Evolutionary conservation across 2,113 vertebrate species (phyloP).

Genomic region (Heterochromis multidens): DNA sequence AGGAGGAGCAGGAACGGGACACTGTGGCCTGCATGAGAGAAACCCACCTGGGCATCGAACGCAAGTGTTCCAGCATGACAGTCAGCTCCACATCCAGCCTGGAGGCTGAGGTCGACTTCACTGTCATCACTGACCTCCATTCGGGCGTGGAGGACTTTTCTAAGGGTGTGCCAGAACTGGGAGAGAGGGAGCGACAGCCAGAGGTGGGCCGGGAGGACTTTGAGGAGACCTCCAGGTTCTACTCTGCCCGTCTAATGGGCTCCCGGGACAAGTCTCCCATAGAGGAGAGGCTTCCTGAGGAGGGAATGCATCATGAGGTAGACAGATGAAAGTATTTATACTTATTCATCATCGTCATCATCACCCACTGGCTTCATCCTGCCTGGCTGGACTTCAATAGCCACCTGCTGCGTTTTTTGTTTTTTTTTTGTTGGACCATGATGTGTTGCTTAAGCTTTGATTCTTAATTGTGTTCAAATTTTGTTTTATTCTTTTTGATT

Average conservation of each 20-base stretch:
- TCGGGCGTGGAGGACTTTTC: conserved; percentile 85
- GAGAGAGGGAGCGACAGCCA: conserved; percentile 69
- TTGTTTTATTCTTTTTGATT: neutral
- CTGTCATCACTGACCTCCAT: conserved; percentile 87
- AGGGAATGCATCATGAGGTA: conserved; percentile 67
- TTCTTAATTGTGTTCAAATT: neutral
- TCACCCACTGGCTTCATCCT: conserved; percentile 32
- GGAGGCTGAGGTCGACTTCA: conserved; percentile 95
- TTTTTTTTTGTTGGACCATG: neutral
- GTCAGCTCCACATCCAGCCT: conserved; percentile 95
- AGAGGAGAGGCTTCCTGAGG: conserved; percentile 67
- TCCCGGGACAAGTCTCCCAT: conserved; percentile 66
- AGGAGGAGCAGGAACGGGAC: conserved; percentile 89
- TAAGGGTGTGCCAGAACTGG: conserved; percentile 79
- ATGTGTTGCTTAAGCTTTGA: neutral
- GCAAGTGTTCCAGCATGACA: conserved; percentile 95
- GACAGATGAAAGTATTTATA: conserved; percentile 20
- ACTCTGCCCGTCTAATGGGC: conserved; percentile 69
- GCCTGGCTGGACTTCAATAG: conserved; percentile 13
- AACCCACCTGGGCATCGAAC: conserved; percentile 88
- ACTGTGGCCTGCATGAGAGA: conserved; percentile 84
- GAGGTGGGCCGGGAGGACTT: conserved; percentile 86
- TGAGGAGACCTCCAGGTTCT: conserved; percentile 73
- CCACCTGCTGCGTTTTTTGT: neutral
- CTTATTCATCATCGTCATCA: conserved; percentile 16